A percentile compares a stretch with the other conserved stretches of the same genome.
These are phyloP conservation scores for Cichladusa arquata DNA, from an alignment of 2,113 vertebrate species.

Conservation along the genomic window DNA sequence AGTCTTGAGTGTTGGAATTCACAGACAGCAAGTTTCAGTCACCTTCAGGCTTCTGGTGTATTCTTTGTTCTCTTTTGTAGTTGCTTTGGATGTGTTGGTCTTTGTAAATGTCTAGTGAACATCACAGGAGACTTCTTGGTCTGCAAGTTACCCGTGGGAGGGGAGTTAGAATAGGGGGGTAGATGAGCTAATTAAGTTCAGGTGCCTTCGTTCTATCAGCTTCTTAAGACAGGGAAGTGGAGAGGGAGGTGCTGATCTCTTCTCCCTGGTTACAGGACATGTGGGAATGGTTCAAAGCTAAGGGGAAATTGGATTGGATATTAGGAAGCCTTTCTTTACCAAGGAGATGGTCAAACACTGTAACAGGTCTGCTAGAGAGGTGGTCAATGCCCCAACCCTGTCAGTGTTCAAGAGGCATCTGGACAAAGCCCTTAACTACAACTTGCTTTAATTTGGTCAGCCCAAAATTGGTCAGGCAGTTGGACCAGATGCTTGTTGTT, in stretches of 20 bases:
- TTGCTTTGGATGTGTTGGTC: neutral
- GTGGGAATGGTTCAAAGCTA: neutral
- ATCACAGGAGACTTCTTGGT: neutral
- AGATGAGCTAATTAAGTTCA: neutral
- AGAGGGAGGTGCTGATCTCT: neutral
- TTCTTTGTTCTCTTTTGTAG: neutral
- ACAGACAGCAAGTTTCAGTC: neutral
- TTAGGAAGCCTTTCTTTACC: neutral
- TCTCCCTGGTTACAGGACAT: neutral
- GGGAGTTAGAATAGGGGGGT: neutral
- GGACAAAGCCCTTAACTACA: neutral
- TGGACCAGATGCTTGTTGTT: neutral
- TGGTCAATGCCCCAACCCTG: neutral
- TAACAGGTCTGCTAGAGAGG: neutral
- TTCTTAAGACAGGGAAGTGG: neutral
- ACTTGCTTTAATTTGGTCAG: neutral
- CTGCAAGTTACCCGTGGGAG: neutral
- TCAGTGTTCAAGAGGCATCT: neutral
- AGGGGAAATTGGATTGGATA: neutral
- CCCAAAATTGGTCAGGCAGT: neutral
- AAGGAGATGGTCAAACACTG: neutral
- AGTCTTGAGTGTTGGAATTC: neutral
- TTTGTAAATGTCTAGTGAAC: neutral
- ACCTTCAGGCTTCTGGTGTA: neutral
- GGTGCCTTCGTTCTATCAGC: neutral